Conservation (phyloP, 1,140 invertebrate genomes). For the Diabrotica undecimpunctata region DNA sequence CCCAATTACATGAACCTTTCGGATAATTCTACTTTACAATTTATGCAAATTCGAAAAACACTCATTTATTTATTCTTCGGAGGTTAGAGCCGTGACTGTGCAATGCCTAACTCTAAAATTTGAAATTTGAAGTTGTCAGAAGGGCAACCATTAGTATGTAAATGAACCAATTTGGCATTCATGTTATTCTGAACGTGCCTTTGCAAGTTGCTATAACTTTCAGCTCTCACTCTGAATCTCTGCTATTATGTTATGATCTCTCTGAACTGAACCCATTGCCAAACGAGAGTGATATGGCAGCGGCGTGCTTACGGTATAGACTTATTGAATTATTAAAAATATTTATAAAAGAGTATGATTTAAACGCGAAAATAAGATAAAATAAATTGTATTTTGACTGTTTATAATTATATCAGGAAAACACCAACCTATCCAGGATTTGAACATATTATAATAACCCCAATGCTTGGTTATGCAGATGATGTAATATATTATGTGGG, state of each 20-base stretch:
- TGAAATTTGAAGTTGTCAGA: slow-evolving; percentile 11
- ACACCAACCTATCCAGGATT: too few relatives aligned
- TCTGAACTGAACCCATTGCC: background rate
- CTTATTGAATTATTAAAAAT: too few relatives aligned
- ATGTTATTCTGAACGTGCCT: slow-evolving; percentile 28
- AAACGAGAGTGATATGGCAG: background rate
- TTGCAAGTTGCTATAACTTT: slow-evolving; percentile 17
- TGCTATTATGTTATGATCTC: slow-evolving; percentile 9
- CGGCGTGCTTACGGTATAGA: background rate
- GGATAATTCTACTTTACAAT: background rate
- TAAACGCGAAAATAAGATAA: too few relatives aligned
- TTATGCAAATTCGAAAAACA: slow-evolving; percentile 11
- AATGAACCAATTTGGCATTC: slow-evolving; percentile 26
- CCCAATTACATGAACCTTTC: too few relatives aligned
- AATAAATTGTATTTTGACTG: too few relatives aligned
- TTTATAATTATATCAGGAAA: too few relatives aligned
- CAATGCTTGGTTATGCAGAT: too few relatives aligned
- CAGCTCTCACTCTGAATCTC: background rate
- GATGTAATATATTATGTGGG: too few relatives aligned
- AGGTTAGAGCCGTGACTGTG: slow-evolving; percentile 18
- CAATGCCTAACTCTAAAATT: slow-evolving; percentile 6
- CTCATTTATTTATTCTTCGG: slow-evolving; percentile 17
- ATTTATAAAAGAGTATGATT: too few relatives aligned
- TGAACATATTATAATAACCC: too few relatives aligned
- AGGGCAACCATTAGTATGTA: slow-evolving; percentile 21